Evolutionary conservation across 2,113 vertebrate species (phyloP), one percentile per base, ranked within the genome.

Genomic region (Scytalopus superciliaris): DNA sequence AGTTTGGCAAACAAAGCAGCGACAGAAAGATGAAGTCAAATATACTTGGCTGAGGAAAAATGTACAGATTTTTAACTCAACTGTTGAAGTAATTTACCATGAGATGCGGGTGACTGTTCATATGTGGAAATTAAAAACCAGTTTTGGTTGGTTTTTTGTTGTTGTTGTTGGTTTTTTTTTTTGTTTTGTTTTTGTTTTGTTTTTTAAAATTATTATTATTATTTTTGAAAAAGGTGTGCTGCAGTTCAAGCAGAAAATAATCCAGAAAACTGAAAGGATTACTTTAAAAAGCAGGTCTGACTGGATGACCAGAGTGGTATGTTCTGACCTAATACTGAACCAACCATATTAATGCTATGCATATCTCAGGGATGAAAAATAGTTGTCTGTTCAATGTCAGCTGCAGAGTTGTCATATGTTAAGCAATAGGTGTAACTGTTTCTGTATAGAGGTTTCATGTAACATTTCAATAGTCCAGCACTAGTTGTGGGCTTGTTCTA

Each of bases 1-100:
- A 63, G 13, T 69, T 70, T 94, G 57, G 39, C 35, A 90, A 89
- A 93, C 7, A 82, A 72, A 87, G 33, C 52, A 85, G 27, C 24
- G 44, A 63, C 45, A 55, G 56, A 84, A 91, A 57, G 27, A 67
- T 42, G 19, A 67, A 89, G 27, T 24, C 83, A 73, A 84, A 74
- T 27, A 91, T 91, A 60, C 25, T 94, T 60, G 75, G 33, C 5
- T 1, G 2, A 78, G 10, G 9, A 70, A 91, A 90, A 91, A 55
- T 3, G 6, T 77, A 28, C 27, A 55, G 18, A n/a, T 17, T 91
- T 89, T 89, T 31, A 87, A 64, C 23, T 59, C 69, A 75, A 2
- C 30, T 5, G 3, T 12, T 76, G 49, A 88, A 90, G 31, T 42
- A 74, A 89, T 84, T 76, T 83, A 77, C 11, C 16, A 40, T 27